Base-by-base conservation (phyloP, 2,113 vertebrate genomes). In the Myiozetetes cayanensis region DNA sequence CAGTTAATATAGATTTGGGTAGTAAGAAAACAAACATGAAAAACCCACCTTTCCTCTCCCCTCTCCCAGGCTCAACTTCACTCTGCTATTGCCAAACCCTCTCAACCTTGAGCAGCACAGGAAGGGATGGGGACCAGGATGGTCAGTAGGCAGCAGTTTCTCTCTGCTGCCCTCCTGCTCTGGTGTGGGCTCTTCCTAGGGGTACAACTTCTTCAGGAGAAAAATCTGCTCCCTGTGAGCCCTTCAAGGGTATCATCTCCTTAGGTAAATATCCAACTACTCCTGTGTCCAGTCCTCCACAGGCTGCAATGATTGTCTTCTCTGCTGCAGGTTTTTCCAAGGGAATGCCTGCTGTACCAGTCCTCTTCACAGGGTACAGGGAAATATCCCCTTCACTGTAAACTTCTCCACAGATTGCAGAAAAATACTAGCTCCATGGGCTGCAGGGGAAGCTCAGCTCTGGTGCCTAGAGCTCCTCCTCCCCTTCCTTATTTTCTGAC, bases 171-270 rank as follows among this genome's bases (percentile, higher is more conserved):
- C 49, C 6, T 67, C 35, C 20, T 49, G 2, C 5, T 59, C 21
- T 49, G 13, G 21, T 27, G 9, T 0, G 4, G 35, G 12, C 0
- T 50, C 3, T 59, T 53, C 17, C 13, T 15, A 23, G 0, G 2
- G 7, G 17, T 56, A 6, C 4, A 53, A 2, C 9, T 80, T 72
- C 43, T 23, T 68, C 15, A 59, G 31, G 7, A 80, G 63, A 63
- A 87, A 80, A 44, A 49, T 27, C 12, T 59, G 11, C 17, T 68
- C 30, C 24, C 20, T n/a, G 2, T 41, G 4, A 14, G 8, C 4
- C 41, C 10, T 44, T 24, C 7, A 46, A 0, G 0, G 16, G 2
- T 25, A 4, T 27, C 12, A 24, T 50, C 49, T 49, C 30, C 8
- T 70, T 46, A 2, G 4, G 39, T 46, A 88, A 81, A 73, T 46